A percentile compares a stretch with the other conserved stretches of the same genome.
Evolutionary conservation across 2,113 vertebrate species (phyloP).

Genomic region (Athene noctua): DNA sequence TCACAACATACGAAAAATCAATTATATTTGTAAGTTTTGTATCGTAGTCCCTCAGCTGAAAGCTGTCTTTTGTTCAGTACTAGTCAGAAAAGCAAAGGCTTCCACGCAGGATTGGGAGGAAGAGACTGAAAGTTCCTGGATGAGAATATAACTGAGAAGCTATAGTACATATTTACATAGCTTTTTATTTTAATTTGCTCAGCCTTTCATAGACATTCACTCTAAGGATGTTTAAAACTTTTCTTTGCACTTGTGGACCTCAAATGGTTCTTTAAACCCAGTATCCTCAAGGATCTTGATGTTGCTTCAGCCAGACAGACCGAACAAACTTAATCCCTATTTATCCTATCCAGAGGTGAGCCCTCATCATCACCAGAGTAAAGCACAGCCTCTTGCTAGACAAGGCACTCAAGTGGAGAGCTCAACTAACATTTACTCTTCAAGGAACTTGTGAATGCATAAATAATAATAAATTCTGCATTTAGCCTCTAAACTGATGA

Average conservation of each 20-base stretch:
- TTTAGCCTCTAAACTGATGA: not conserved
- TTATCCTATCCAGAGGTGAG: constrained; percentile 61
- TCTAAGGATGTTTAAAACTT: not conserved
- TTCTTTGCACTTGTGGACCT: not conserved
- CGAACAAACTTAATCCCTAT: constrained; percentile 30
- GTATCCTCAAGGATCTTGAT: not conserved
- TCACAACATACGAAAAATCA: constrained; percentile 72
- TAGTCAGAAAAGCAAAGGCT: constrained; percentile 44
- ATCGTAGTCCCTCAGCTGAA: constrained; percentile 60
- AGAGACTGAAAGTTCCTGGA: not conserved
- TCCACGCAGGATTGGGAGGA: not conserved
- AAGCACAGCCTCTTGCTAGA: constrained; percentile 46
- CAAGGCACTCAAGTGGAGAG: constrained; percentile 24
- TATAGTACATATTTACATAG: not conserved
- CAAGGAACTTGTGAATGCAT: not conserved
- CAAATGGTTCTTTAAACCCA: not conserved
- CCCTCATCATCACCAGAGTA: constrained; percentile 53
- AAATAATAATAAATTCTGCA: not conserved
- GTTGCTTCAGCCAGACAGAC: not conserved
- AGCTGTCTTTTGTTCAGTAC: constrained; percentile 62
- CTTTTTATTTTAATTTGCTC: not conserved
- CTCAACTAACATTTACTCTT: not conserved
- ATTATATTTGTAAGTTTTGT: constrained; percentile 59
- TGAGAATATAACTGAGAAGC: not conserved
- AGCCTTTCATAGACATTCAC: not conserved